Conservation (phyloP, 37 sponge, comb jelly and placozoan genomes). For the Tethya wilhelma region DNA sequence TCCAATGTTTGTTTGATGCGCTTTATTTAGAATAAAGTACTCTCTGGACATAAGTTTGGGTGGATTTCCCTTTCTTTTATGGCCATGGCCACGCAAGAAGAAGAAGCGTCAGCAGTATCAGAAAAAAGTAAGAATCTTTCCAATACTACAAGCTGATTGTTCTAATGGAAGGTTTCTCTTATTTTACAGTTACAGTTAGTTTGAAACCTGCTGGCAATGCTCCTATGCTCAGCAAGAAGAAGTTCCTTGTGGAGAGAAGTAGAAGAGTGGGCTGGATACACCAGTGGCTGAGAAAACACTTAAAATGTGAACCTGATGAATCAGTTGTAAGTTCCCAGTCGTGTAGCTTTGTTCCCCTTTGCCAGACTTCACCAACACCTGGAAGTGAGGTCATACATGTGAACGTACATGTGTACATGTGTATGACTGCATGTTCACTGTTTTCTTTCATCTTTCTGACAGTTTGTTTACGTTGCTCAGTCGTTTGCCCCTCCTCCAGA, state of each 20-base stretch:
- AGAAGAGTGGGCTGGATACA: slow-evolving; percentile 65
- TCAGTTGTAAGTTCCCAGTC: slow-evolving; percentile 65
- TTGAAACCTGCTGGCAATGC: slow-evolving; percentile 73
- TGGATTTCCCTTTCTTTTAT: neutral
- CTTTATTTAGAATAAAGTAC: slow-evolving; percentile 4
- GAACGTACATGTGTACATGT: neutral
- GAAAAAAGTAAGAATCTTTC: slow-evolving; percentile 7
- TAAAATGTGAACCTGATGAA: slow-evolving; percentile 72
- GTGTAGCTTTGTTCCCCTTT: neutral
- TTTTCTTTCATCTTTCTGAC: neutral
- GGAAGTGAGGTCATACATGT: too few species aligned
- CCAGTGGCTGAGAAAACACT: slow-evolving; percentile 58
- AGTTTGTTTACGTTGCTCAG: slow-evolving; percentile 91
- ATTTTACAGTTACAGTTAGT: slow-evolving; percentile 46
- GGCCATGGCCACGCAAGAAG: neutral
- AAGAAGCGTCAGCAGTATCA: neutral
- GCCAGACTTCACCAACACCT: neutral
- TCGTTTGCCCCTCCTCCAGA: slow-evolving; percentile 79
- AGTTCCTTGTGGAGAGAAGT: slow-evolving; percentile 44
- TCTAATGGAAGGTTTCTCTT: neutral
- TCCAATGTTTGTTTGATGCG: neutral
- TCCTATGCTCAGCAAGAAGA: slow-evolving; percentile 66
- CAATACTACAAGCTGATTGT: neutral
- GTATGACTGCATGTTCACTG: neutral
- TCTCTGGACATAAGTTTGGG: too few species aligned